Percentiles rank a stretch among this genome's conserved stretches.
Evolutionary conservation across 2,888 invertebrate genomes (phyloP).

Genomic region (Hyposoter dolosus): DNA sequence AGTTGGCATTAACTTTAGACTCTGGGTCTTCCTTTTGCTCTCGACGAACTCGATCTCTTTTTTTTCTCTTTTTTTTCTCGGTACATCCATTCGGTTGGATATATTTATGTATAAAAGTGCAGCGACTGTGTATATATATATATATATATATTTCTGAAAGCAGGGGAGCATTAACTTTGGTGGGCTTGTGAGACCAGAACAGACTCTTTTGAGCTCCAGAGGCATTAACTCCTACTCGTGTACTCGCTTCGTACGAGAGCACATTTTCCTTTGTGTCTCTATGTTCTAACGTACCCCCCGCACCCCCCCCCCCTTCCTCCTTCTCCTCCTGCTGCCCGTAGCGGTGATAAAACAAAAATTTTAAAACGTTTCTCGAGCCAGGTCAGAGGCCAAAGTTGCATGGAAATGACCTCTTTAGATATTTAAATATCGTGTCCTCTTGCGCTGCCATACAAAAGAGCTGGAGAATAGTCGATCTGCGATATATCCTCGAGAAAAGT

Average conservation of each 20-base stretch:
- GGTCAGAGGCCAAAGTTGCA: slow-evolving; percentile 4
- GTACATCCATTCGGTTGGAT: slow-evolving; percentile 15
- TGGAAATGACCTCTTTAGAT: slow-evolving; percentile 25
- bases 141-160: neutral
- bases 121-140: neutral
- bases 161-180: slow-evolving; percentile 55
- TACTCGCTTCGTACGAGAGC: slow-evolving; percentile 24
- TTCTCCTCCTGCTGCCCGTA: neutral
- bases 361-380: slow-evolving; percentile 17
- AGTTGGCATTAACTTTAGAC: slow-evolving; percentile 44
- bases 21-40: slow-evolving; percentile 10
- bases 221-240: slow-evolving; percentile 53
- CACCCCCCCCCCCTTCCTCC: too few species aligned
- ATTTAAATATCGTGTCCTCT: slow-evolving; percentile 10
- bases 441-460: neutral
- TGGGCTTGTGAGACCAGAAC: slow-evolving; percentile 51
- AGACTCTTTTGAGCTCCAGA: slow-evolving; percentile 55
- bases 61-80: neutral
- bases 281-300: neutral
- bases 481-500: neutral
- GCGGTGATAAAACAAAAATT: slow-evolving; percentile 39
- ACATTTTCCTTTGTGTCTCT: slow-evolving; percentile 51
- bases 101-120: neutral
- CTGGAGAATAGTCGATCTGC: neutral
- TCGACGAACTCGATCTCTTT: neutral